Conservation (phyloP, 2,888 invertebrate genomes). For the Protodeltote pygarga region DNA sequence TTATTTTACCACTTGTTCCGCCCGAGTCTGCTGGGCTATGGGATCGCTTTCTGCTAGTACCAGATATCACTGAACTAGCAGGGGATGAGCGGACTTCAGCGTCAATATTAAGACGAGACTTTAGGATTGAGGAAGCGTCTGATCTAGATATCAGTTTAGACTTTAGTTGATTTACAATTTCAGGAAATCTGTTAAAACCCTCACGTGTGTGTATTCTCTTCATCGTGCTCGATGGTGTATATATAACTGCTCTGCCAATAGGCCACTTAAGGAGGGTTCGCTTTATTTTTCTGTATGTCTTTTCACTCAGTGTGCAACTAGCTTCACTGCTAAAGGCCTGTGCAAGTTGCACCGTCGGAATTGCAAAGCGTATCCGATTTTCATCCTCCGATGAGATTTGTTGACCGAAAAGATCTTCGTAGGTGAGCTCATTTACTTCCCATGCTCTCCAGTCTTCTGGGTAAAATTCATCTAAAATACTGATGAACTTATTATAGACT, state of each 20-base stretch:
- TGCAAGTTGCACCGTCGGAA: neutral
- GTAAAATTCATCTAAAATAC: neutral
- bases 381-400: neutral
- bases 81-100: too few relatives aligned
- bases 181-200: neutral
- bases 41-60: too few relatives aligned
- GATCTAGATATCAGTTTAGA: neutral
- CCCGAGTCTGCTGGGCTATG: too few relatives aligned
- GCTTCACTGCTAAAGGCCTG: neutral
- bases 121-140: neutral
- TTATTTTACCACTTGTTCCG: too few relatives aligned
- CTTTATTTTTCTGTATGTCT: slow-evolving; percentile 1
- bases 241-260: slow-evolving; percentile 2
- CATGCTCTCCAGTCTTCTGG: neutral
- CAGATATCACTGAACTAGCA: too few relatives aligned
- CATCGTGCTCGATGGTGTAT: slow-evolving; percentile 1
- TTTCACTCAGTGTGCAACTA: slow-evolving; percentile 3
- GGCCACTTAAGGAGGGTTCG: neutral
- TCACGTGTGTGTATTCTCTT: neutral
- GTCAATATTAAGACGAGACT: neutral
- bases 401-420: neutral
- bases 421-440: neutral
- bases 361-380: neutral
- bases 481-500: neutral
- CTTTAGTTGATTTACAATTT: neutral